Conservation (phyloP, 2,888 invertebrate genomes). For the Tenthredo livida region DNA sequence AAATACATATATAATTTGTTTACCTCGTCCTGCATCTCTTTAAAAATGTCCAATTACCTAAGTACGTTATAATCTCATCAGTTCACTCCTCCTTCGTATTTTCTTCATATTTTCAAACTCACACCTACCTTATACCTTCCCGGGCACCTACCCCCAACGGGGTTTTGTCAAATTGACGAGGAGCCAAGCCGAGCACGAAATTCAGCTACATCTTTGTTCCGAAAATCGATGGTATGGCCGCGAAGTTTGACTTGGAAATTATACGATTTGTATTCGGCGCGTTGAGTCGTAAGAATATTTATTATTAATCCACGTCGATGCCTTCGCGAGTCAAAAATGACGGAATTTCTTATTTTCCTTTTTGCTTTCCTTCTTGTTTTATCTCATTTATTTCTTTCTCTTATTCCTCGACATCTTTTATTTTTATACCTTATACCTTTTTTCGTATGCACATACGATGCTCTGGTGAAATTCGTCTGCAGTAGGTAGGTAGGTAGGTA, state of each 20-base stretch:
- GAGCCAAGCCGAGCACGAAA: constrained; percentile 15
- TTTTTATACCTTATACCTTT: not conserved
- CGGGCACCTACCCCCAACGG: not conserved
- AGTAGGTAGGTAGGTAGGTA: not conserved
- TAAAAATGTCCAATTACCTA: constrained; percentile 14
- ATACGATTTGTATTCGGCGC: constrained; percentile 40
- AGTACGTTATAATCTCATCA: constrained; percentile 28
- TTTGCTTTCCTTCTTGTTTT: not conserved
- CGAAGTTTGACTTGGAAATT: constrained; percentile 4
- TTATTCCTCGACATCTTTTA: not conserved
- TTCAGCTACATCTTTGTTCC: constrained; percentile 23
- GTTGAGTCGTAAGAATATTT: constrained; percentile 19
- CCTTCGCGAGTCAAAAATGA: constrained; percentile 18
- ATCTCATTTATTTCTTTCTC: not conserved
- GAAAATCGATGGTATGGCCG: constrained; percentile 24
- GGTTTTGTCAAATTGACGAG: constrained; percentile 29
- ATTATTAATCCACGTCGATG: constrained; percentile 47
- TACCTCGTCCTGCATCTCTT: not conserved
- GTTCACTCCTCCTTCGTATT: not conserved
- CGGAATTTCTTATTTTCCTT: not conserved
- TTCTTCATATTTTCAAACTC: not conserved
- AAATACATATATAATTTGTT: constrained; percentile 12
- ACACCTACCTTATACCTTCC: not conserved
- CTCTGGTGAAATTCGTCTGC: constrained; percentile 13
- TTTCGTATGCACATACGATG: constrained; percentile 4